Evolutionary conservation across 2,113 vertebrate species (phyloP).

Genomic region (Dicentrarchus labrax): DNA sequence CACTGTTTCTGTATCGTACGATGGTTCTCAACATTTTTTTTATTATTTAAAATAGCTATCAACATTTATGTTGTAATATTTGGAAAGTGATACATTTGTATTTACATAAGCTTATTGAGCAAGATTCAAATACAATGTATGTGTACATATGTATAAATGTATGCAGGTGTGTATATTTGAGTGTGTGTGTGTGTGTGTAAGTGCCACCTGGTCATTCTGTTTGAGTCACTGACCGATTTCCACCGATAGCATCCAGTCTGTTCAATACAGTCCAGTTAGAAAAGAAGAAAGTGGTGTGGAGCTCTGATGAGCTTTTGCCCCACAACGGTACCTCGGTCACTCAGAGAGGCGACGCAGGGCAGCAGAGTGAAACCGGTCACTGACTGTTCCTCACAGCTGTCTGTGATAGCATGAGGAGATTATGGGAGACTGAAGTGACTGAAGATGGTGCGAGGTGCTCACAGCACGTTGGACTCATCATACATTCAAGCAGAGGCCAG

Average conservation of each 20-base stretch:
- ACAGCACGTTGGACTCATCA: slow-evolving; percentile 68
- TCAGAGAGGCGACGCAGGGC: slow-evolving; percentile 20
- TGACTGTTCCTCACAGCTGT: slow-evolving; percentile 17
- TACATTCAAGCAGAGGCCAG: slow-evolving; percentile 74
- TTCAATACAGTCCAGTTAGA: slow-evolving; percentile 55
- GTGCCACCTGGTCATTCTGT: slow-evolving; percentile 38
- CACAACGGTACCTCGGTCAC: slow-evolving; percentile 17
- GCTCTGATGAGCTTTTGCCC: slow-evolving; percentile 29
- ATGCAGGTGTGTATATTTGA: slow-evolving; percentile 62
- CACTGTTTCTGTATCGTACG: slow-evolving; percentile 76
- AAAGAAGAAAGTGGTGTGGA: slow-evolving; percentile 31
- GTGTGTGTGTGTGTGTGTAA: slow-evolving; percentile 58
- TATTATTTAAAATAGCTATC: slow-evolving; percentile 81
- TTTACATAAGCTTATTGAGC: slow-evolving; percentile 83
- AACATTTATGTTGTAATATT: slow-evolving; percentile 80
- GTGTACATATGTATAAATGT: slow-evolving; percentile 66
- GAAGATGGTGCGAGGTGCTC: slow-evolving; percentile 60
- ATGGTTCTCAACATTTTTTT: slow-evolving; percentile 68
- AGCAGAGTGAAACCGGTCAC: slow-evolving; percentile 33
- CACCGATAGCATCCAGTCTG: slow-evolving; percentile 40
- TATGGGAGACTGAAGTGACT: slow-evolving; percentile 47
- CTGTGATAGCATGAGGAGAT: slow-evolving; percentile 46
- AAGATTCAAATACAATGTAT: slow-evolving; percentile 81
- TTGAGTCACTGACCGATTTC: slow-evolving; percentile 46
- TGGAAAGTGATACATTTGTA: slow-evolving; percentile 82